Evolutionary conservation across 2,113 vertebrate species (phyloP).

Genomic region (Datnioides undecimradiatus): DNA sequence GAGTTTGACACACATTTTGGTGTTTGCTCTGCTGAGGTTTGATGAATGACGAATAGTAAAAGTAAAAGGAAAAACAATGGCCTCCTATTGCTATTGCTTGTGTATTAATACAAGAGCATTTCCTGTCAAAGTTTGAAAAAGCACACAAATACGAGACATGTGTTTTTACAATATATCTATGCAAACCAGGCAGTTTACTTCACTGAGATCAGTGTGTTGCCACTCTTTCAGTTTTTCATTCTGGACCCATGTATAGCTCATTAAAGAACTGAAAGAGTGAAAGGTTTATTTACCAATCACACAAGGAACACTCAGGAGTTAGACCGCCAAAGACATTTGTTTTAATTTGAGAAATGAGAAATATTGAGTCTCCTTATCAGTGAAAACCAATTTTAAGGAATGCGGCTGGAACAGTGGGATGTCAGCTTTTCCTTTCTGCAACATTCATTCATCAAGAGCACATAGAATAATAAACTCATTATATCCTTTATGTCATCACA

Average conservation of each 20-base stretch:
- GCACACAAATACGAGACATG: too few relatives aligned
- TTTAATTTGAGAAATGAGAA: neutral
- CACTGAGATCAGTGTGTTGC: neutral
- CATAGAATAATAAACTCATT: neutral
- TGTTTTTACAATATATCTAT: neutral
- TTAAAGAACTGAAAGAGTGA: slow-evolving; percentile 3
- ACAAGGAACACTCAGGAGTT: neutral
- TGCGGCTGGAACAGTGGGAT: neutral
- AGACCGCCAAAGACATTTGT: neutral
- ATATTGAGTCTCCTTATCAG: neutral
- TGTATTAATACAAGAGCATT: too few relatives aligned
- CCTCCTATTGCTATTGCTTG: too few relatives aligned
- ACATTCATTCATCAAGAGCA: neutral
- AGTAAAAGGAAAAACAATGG: too few relatives aligned
- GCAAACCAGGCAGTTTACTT: neutral
- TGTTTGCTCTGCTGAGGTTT: too few relatives aligned
- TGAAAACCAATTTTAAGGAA: neutral
- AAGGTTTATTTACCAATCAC: neutral
- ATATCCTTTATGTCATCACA: neutral
- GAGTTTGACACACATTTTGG: too few relatives aligned
- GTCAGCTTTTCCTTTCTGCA: neutral
- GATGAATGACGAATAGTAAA: too few relatives aligned
- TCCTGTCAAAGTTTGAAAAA: too few relatives aligned
- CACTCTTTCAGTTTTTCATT: neutral
- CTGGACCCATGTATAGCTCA: neutral